Evolutionary conservation across 1,140 invertebrate genomes (phyloP).

Genomic region (Maconellicoccus hirsutus): DNA sequence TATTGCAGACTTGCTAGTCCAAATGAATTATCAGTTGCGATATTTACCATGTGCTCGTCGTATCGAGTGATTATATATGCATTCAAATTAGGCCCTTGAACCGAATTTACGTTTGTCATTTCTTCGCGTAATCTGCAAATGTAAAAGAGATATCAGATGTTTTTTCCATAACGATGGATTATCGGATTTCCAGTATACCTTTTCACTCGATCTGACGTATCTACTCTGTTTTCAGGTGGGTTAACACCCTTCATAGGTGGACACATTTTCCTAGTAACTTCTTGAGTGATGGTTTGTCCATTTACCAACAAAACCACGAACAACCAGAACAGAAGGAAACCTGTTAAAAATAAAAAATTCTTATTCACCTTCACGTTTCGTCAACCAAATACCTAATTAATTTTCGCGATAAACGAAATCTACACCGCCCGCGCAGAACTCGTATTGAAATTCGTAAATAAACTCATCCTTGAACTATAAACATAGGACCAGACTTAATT

Average conservation of each 20-base stretch:
- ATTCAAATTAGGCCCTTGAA: slow-evolving; percentile 50
- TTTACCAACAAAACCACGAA: background rate
- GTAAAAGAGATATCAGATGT: slow-evolving; percentile 1
- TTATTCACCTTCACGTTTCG: background rate
- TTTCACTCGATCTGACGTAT: slow-evolving; percentile 39
- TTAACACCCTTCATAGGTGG: slow-evolving; percentile 27
- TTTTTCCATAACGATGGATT: background rate
- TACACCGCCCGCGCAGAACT: background rate
- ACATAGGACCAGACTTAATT: background rate
- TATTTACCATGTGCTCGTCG: slow-evolving; percentile 63
- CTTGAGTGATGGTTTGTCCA: background rate
- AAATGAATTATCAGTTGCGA: background rate
- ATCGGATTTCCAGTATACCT: slow-evolving; percentile 28
- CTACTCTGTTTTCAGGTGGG: slow-evolving; percentile 29
- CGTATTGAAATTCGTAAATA: background rate
- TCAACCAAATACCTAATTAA: too few species aligned
- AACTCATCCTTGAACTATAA: background rate
- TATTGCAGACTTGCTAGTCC: too few species aligned
- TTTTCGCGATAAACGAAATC: too few species aligned
- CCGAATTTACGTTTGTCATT: slow-evolving; percentile 47
- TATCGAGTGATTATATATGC: slow-evolving; percentile 64
- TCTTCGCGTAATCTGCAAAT: slow-evolving; percentile 42
- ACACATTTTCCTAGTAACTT: slow-evolving; percentile 26
- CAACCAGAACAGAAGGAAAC: background rate
- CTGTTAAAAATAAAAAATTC: background rate